Evolutionary conservation across 2,888 invertebrate species (phyloP).

Genomic region (Argyresthia goedartella): DNA sequence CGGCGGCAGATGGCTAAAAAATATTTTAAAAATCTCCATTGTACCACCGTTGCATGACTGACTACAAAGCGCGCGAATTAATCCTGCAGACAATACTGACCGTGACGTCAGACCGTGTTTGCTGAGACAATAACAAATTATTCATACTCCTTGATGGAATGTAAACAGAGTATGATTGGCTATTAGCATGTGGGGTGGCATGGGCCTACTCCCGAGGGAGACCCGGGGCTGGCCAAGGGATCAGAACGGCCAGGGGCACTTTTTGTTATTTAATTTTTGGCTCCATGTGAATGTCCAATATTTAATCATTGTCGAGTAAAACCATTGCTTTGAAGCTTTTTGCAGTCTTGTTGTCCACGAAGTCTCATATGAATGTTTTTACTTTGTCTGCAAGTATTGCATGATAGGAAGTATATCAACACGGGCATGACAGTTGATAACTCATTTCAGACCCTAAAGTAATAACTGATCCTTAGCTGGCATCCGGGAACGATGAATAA

Average conservation of each 20-base stretch:
- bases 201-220: constrained; percentile 16
- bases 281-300: too few relatives aligned
- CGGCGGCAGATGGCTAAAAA: too few relatives aligned
- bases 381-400: too few relatives aligned
- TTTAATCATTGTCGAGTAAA: too few relatives aligned
- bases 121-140: constrained; percentile 68
- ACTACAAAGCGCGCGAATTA: constrained; percentile 27
- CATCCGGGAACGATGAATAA: too few relatives aligned
- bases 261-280: neutral
- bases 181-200: constrained; percentile 59
- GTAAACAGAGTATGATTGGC: constrained; percentile 71
- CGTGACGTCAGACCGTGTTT: constrained; percentile 54
- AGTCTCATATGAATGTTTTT: too few relatives aligned
- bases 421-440: too few relatives aligned
- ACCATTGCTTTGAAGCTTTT: too few relatives aligned
- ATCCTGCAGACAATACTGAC: constrained; percentile 59
- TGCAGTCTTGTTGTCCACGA: too few relatives aligned
- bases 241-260: constrained; percentile 10
- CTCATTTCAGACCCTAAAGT: too few relatives aligned
- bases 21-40: neutral
- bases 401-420: too few relatives aligned
- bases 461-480: too few relatives aligned
- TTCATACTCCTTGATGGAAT: constrained; percentile 68
- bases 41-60: neutral
- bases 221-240: constrained; percentile 21